Evolutionary conservation across 2,113 vertebrate genomes (phyloP), one percentile per base, ranked within the genome.

Genomic region (Podilymbus podiceps): DNA sequence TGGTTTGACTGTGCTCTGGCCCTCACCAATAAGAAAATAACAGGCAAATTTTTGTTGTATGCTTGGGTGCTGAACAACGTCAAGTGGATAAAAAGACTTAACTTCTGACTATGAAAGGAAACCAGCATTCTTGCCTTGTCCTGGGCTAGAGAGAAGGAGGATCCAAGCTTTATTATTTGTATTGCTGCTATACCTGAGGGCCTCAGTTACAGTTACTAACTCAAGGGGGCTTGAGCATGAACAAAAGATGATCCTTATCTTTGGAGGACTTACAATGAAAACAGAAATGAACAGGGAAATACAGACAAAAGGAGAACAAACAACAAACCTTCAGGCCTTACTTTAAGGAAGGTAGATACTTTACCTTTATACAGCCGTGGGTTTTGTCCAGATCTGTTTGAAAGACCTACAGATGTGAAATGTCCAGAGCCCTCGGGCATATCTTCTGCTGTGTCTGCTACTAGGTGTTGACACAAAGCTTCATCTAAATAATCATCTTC

Each of bases 401-500:
- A 64, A 58, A 60, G 69, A 8, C 31, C 56, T 22, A 11, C 0
- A 0, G 95, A 63, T 11, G 76, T 0, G 1, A 89, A 73, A 66
- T 94, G 74, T 47, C 92, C 47, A 8, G 89, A 91, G 52, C 8
- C 33, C 1, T 97, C 97, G 0, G 62, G 40, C 17, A 46, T 50
- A 73, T 95, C 97, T 6, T 98, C 98, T 27, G 95, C 91, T 17
- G 68, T 35, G 21, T 98, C 97, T 9, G 94, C 95, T 85, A 68
- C 90, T 30, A 92, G 89, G 23, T 98, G 50, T 59, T 93, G 98
- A 73, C 88, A 77, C 12, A 97, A 79, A 64, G 90, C 81, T 8
- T 98, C 98, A 69, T 97, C 98, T 93, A 98, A 94, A 46, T 97
- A 88, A 59, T 98, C 98, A 1, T 98, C 98, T 7, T 98, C 98